These are phyloP conservation scores for Oxycera nigricornis DNA, from an alignment of 2,888 invertebrate genomes.

Conservation along the genomic window DNA sequence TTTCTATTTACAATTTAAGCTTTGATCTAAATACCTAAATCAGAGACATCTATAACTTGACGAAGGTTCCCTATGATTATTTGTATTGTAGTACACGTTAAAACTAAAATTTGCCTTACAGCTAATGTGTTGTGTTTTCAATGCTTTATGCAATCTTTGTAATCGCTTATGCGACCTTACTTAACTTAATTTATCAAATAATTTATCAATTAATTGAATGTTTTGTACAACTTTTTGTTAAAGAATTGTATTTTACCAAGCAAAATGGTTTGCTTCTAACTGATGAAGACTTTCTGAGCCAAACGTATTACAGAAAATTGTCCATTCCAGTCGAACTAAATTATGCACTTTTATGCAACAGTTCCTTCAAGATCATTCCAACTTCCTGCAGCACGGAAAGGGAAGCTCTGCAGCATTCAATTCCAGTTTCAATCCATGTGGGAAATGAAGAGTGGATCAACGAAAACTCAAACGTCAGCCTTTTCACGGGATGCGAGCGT, in stretches of 20 bases:
- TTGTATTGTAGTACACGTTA: constrained; percentile 28
- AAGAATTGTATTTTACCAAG: constrained; percentile 30
- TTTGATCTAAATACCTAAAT: neutral
- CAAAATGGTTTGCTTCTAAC: constrained; percentile 14
- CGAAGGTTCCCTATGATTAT: constrained; percentile 13
- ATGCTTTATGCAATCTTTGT: constrained; percentile 18
- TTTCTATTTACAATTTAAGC: constrained; percentile 15
- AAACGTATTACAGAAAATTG: constrained; percentile 10
- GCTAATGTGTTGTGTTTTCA: constrained; percentile 23
- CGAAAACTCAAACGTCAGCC: neutral
- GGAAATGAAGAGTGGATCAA: neutral
- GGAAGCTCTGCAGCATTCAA: neutral
- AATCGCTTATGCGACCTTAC: neutral
- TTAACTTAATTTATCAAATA: constrained; percentile 24
- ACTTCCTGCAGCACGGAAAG: neutral
- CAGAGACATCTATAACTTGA: constrained; percentile 19
- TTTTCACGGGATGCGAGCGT: neutral
- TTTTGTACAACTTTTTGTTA: constrained; percentile 43
- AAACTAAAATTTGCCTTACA: constrained; percentile 8
- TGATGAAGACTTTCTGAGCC: constrained; percentile 22
- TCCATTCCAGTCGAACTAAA: constrained; percentile 31
- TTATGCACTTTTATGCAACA: no score
- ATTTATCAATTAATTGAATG: constrained; percentile 43
- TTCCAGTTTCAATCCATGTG: neutral
- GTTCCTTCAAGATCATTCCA: neutral